phyloP scores from a whole-genome alignment of 2,113 vertebrate species.

The Clarias magur region DNA sequence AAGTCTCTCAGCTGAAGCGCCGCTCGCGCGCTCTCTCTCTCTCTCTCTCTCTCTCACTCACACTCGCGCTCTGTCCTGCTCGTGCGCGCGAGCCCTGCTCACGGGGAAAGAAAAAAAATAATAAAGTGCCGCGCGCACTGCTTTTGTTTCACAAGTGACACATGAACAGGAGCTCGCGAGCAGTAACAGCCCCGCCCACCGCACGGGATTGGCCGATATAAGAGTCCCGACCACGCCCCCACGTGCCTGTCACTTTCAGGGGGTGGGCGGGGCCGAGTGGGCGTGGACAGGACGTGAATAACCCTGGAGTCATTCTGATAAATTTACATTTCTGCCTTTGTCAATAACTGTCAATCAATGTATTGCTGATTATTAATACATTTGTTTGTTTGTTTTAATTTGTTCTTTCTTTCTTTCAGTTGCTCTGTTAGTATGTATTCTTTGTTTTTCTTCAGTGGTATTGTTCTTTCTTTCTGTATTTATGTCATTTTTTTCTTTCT shows the following conservation, averaged over 20 bases:
- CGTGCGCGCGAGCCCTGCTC: not conserved
- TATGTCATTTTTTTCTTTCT: not conserved
- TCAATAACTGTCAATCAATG: not conserved
- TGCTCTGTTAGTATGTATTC: not conserved
- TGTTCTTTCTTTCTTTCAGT: not conserved
- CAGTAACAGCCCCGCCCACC: not conserved
- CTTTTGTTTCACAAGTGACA: conserved; percentile 34
- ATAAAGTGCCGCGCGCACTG: conserved; percentile 24
- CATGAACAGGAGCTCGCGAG: conserved; percentile 22
- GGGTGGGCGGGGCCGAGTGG: not conserved
- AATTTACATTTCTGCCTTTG: not conserved
- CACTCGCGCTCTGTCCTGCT: not conserved
- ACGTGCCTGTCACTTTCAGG: not conserved
- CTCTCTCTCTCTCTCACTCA: too few relatives aligned
- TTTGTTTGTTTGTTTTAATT: not conserved
- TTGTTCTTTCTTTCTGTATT: too few relatives aligned
- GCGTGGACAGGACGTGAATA: not conserved
- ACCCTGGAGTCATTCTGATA: not conserved
- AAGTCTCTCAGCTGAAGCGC: too few relatives aligned
- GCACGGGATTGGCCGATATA: not conserved
- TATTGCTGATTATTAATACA: too few relatives aligned
- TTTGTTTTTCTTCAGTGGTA: not conserved
- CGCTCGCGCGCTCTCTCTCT: too few relatives aligned
- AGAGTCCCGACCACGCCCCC: not conserved
- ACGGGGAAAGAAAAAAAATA: not conserved